These are phyloP conservation scores for Trichonephila clavipes DNA, from an alignment of 1,140 invertebrate species.

Conservation along the genomic window DNA sequence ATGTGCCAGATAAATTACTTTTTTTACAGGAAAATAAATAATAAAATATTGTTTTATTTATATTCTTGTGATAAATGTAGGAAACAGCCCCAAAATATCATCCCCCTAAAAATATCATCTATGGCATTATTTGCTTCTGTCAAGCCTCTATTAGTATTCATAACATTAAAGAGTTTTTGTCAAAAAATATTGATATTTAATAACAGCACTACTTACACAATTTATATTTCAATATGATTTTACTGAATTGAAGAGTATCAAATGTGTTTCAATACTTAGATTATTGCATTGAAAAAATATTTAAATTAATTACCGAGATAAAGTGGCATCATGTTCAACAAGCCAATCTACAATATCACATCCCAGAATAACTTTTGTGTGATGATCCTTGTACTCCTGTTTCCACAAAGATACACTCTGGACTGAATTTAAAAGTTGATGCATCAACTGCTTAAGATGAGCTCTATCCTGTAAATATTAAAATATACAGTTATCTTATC, in stretches of 20 bases:
- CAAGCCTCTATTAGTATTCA: no score
- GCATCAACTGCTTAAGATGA: slow-evolving; percentile 58
- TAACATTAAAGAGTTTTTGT: no score
- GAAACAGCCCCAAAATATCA: no score
- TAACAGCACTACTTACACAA: no score
- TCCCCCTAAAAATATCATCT: no score
- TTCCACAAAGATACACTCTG: slow-evolving; percentile 63
- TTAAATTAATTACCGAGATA: slow-evolving; percentile 81
- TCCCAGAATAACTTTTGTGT: slow-evolving; percentile 86
- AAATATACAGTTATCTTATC: not conserved
- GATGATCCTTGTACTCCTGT: slow-evolving; percentile 79
- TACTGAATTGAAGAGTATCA: not conserved
- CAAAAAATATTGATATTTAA: no score
- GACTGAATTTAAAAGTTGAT: slow-evolving; percentile 57
- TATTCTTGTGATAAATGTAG: no score
- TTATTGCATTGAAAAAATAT: slow-evolving; percentile 33
- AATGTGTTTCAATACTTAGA: not conserved
- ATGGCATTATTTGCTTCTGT: no score
- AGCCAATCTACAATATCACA: slow-evolving; percentile 90
- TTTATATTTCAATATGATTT: no score
- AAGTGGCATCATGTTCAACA: slow-evolving; percentile 86
- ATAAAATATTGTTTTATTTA: no score
- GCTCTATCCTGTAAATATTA: slow-evolving; percentile 32
- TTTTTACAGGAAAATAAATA: no score
- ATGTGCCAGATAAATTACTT: no score